Conservation (phyloP, 2,113 vertebrate species). For the Dromaius novaehollandiae region DNA sequence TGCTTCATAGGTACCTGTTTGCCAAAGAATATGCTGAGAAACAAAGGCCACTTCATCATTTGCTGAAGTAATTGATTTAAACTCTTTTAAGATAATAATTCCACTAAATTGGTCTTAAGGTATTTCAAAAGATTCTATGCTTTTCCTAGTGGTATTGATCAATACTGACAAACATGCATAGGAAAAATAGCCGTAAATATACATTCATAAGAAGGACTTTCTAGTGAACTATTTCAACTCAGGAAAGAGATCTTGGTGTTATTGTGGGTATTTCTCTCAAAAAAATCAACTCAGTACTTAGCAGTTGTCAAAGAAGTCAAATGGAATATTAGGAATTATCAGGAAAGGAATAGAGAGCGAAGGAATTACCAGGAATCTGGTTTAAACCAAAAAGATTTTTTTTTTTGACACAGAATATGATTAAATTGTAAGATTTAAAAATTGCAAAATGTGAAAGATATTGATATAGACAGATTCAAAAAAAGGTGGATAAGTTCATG, state of each 20-base stretch:
- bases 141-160: background rate
- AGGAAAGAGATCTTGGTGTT: background rate
- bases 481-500: background rate
- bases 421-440: background rate
- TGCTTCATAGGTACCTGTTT: background rate
- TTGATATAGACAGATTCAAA: background rate
- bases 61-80: rapidly evolving
- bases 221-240: background rate
- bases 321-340: background rate
- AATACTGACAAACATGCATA: background rate
- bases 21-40: background rate
- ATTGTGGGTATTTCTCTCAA: background rate
- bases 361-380: background rate
- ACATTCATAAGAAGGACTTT: background rate
- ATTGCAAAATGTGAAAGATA: background rate
- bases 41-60: background rate
- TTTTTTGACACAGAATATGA: background rate
- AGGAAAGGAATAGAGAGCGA: background rate
- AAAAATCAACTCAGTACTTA: background rate
- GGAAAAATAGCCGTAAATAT: background rate
- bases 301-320: background rate
- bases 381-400: background rate
- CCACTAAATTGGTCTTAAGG: background rate
- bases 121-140: background rate
- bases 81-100: background rate